Conservation (phyloP, 2,797 vertebrate species). For the Malacoraja senta region DNA sequence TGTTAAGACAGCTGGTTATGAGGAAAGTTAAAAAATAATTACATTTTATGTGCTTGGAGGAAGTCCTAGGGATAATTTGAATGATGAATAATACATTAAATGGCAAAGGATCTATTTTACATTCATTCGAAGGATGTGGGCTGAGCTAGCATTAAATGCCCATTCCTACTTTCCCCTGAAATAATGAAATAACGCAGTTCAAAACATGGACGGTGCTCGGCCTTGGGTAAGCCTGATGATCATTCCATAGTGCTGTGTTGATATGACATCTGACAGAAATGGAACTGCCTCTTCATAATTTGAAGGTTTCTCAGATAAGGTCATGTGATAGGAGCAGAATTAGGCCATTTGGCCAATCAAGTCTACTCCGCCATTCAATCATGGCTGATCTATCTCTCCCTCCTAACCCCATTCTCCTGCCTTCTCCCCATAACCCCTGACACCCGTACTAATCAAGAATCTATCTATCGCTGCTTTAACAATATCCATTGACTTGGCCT, state of each 20-base stretch:
- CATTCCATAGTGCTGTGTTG: neutral
- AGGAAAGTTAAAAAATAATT: neutral
- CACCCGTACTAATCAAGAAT: too few species aligned
- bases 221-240: neutral
- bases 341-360: too few species aligned
- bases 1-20: neutral
- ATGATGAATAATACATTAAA: neutral
- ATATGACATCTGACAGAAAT: neutral
- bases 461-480: too few species aligned
- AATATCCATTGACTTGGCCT: too few species aligned
- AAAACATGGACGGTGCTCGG: neutral
- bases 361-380: too few species aligned
- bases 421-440: too few species aligned
- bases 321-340: too few species aligned
- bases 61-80: neutral
- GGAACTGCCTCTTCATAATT: neutral
- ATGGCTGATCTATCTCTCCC: too few species aligned
- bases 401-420: too few species aligned
- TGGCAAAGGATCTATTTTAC: neutral
- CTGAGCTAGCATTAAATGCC: too few species aligned
- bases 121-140: too few species aligned
- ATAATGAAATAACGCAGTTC: neutral
- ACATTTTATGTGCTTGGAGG: neutral
- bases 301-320: neutral
- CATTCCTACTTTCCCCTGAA: too few species aligned